A percentile compares a stretch with the other conserved stretches of the same genome.
These are phyloP conservation scores for Dermochelys coriacea DNA, from an alignment of 2,797 vertebrate species.

Conservation along the genomic window DNA sequence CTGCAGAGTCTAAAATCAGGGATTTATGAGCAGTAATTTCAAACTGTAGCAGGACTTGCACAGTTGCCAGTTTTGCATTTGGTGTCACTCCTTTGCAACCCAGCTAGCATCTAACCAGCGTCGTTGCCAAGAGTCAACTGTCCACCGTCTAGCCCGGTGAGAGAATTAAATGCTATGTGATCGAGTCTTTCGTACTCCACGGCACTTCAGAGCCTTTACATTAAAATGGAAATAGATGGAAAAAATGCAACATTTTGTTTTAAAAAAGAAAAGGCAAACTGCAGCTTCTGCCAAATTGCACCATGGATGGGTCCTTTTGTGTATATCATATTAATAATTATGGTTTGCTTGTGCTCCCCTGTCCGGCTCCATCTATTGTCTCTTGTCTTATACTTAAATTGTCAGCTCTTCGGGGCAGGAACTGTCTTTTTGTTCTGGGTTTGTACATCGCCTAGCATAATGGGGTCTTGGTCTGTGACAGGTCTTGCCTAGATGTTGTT, in stretches of 20 bases:
- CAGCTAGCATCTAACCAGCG: no score
- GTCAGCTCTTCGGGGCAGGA: no score
- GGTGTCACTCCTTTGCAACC: no score
- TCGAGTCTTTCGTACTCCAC: not conserved
- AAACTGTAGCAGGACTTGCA: no score
- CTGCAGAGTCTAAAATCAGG: no score
- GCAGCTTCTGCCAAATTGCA: not conserved
- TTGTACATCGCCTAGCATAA: no score
- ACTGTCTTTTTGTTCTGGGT: no score
- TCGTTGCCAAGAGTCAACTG: not conserved
- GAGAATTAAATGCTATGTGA: not conserved
- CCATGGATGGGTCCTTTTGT: not conserved
- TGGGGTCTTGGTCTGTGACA: no score
- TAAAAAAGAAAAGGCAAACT: not conserved
- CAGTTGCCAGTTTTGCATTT: no score
- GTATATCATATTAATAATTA: not conserved
- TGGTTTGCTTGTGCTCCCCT: not conserved
- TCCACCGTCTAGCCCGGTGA: not conserved
- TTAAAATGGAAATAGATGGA: not conserved
- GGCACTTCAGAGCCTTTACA: not conserved
- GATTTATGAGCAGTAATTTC: no score
- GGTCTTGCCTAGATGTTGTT: no score
- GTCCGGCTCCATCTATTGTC: no score
- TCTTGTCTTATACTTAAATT: not conserved
- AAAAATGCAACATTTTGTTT: not conserved